Conservation (phyloP, 2,797 vertebrate genomes). For the Leucoraja ocellata region DNA sequence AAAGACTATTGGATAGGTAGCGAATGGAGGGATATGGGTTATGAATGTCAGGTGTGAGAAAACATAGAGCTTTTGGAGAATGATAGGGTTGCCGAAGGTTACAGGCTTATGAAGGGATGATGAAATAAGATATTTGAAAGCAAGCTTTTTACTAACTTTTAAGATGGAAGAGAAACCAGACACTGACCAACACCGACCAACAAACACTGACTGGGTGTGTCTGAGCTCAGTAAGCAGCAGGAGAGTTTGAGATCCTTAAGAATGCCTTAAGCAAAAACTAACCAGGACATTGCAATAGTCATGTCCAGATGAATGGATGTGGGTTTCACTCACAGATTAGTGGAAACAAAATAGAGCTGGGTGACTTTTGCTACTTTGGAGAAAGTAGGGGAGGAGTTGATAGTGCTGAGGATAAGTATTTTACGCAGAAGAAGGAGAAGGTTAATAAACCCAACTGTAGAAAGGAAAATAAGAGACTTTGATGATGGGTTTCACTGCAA, state of each 20-base stretch:
- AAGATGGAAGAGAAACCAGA: not conserved
- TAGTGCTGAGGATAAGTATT: not conserved
- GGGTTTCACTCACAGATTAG: not conserved
- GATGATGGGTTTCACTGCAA: not conserved
- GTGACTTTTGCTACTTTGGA: not conserved
- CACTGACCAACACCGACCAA: not conserved
- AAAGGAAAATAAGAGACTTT: not conserved
- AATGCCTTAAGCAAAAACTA: not conserved
- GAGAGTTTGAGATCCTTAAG: not conserved
- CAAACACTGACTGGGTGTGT: not conserved
- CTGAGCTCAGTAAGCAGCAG: not conserved
- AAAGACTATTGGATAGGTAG: no score
- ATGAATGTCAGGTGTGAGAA: no score
- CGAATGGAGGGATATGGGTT: no score
- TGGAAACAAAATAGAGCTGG: not conserved
- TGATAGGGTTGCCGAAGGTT: not conserved
- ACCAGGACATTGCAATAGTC: not conserved
- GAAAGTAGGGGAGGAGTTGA: not conserved
- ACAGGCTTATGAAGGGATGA: not conserved
- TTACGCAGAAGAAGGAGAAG: not conserved
- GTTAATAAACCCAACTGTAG: not conserved
- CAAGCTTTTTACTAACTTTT: not conserved
- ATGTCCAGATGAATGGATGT: not conserved
- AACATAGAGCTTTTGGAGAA: not conserved
- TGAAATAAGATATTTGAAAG: not conserved